Evolutionary conservation across 2,888 invertebrate species (phyloP), one percentile per base, ranked within the genome.

Genomic region (Drosophila picticornis): DNA sequence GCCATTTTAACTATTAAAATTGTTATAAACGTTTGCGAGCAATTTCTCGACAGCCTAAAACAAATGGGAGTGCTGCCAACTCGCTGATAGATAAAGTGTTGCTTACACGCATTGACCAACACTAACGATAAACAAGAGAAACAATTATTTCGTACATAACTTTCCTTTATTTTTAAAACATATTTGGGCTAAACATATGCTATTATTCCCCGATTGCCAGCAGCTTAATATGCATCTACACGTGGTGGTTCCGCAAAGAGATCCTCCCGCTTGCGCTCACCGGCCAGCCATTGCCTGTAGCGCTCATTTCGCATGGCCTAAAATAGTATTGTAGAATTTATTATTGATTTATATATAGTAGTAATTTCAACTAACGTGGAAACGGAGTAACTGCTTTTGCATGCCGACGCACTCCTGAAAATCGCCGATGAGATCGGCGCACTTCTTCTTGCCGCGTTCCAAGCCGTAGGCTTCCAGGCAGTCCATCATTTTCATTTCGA

Each of bases 391-490:
- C 89, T 96, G 96, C 89, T 96, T 96, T 0, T 92, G 92, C 76
- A 93, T 92, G 2, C 94, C 93, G 22, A 94, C 93, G 83, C 97
- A 97, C 93, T 97, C 97, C 70, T 94, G 94, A 83, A 95, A 96
- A 92, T 97, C 97, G 0, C 94, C 94, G 65, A 96, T 94, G 10
- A 96, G 91, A 60, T 94, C 92, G 6, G 92, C 89, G 91, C 97
- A 97, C 90, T 96, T 95, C n/a, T 88, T 88, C 40, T 93, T 82
- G 0, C 96, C 96, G 48, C 94, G 94, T n/a, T 95, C 95, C 13
- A 95, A 83, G 2, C 97, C 97, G 80, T 97, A 97, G 4, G 97
- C 97, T 90, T 97, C 97, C 56, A 97, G 90, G 87, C 97, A 97
- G 79, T 97, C 96, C 93, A 96, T 95, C 88, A 95, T 95, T 36